These are phyloP conservation scores for Macaca nemestrina DNA, from an alignment of 2,113 vertebrate species.

Conservation along the genomic window DNA sequence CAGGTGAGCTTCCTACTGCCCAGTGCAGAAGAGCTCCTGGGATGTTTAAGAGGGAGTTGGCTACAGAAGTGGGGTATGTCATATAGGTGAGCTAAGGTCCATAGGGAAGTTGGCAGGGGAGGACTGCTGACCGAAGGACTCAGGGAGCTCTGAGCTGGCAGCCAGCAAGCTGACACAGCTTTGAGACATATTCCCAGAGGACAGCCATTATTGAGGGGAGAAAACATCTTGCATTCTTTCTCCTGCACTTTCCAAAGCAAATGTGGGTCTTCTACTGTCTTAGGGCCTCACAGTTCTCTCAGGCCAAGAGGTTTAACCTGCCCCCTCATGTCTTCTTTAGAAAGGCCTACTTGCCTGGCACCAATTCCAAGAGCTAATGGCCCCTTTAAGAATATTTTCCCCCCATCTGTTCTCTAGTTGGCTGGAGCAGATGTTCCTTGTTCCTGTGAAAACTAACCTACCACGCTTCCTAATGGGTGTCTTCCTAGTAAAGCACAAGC, in stretches of 20 bases:
- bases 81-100: neutral
- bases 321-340: neutral
- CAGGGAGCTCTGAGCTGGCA: neutral
- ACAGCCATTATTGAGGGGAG: neutral
- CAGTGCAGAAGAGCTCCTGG: neutral
- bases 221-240: neutral
- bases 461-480: conserved; percentile 7
- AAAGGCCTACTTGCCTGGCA: neutral
- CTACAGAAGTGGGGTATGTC: neutral
- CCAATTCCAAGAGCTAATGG: neutral
- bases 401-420: conserved; percentile 51
- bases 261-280: neutral
- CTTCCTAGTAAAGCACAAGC: neutral
- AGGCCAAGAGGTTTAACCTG: neutral
- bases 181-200: too few species aligned
- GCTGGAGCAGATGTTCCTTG: conserved; percentile 58
- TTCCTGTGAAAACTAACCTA: conserved; percentile 68
- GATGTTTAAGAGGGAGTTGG: neutral
- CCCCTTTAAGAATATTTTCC: conserved; percentile 35
- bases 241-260: neutral
- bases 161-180: neutral
- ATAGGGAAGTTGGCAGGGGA: neutral
- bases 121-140: neutral
- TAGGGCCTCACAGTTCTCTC: neutral
- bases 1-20: neutral